phyloP scores from a whole-genome alignment of 37 sponge, comb jelly and placozoan species.

The Geodia barretti region DNA sequence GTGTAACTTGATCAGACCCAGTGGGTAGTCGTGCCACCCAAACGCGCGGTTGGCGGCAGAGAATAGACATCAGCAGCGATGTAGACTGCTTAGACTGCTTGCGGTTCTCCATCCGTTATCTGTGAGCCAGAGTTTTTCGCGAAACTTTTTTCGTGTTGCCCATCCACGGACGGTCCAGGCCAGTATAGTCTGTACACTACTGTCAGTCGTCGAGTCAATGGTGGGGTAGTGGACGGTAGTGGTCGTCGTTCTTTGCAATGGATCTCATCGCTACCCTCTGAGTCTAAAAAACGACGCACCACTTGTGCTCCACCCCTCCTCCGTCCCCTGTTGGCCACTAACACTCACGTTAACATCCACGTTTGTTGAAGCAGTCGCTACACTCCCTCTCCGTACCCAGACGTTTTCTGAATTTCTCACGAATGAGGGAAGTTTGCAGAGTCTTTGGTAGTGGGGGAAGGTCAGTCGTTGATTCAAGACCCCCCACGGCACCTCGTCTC shows the following conservation, averaged over 20 bases:
- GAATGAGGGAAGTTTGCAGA: constrained; percentile 39
- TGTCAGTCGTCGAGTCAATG: too few relatives aligned
- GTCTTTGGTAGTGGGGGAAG: constrained; percentile 60
- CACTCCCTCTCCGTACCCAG: neutral
- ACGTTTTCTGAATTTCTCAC: constrained; percentile 46
- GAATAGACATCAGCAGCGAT: constrained; percentile 46
- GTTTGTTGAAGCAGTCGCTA: too few relatives aligned
- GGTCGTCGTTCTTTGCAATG: neutral
- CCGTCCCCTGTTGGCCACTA: too few relatives aligned
- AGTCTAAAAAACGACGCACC: neutral
- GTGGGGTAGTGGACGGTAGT: neutral
- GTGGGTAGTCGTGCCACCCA: constrained; percentile 93
- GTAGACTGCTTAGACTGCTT: too few relatives aligned
- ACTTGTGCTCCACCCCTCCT: neutral
- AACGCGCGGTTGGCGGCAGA: constrained; percentile 80
- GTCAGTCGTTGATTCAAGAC: constrained; percentile 49
- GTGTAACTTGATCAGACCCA: constrained; percentile 84
- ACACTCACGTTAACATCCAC: too few relatives aligned
- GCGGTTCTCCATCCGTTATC: too few relatives aligned
- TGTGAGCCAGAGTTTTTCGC: neutral
- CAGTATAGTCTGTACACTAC: too few relatives aligned
- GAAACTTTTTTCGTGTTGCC: neutral
- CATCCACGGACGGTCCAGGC: neutral
- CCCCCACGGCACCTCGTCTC: constrained; percentile 65
- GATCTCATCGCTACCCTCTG: neutral